phyloP scores from a whole-genome alignment of 2,797 vertebrate species.

The Phyllotis vaccarum region DNA sequence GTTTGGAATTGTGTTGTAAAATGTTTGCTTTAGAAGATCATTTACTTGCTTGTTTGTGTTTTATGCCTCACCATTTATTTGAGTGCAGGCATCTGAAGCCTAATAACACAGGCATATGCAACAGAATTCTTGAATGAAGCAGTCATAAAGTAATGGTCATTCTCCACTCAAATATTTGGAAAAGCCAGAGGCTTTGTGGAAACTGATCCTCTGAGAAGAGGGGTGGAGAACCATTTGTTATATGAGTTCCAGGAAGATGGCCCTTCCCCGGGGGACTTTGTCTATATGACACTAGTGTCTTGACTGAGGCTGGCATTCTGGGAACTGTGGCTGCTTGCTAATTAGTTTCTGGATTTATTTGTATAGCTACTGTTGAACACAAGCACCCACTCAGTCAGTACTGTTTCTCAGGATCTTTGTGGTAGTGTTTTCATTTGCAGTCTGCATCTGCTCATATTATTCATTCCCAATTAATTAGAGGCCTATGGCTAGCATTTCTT shows the following conservation, averaged over 20 bases:
- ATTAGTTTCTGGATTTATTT: conserved; percentile 39
- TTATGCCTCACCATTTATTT: conserved; percentile 46
- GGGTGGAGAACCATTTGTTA: conserved; percentile 21
- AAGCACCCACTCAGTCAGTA: conserved; percentile 6
- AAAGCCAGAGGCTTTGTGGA: conserved; percentile 12
- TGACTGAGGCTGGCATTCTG: conserved; percentile 38
- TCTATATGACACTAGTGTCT: neutral
- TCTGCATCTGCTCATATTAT: conserved; percentile 11
- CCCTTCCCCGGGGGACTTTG: neutral
- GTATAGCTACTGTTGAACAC: neutral
- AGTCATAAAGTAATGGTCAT: neutral
- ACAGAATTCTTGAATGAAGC: conserved; percentile 19
- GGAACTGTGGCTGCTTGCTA: conserved; percentile 21
- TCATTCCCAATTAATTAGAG: conserved; percentile 14
- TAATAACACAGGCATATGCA: neutral
- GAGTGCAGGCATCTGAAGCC: conserved; percentile 4
- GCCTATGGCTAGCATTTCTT: neutral
- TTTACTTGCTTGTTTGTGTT: neutral
- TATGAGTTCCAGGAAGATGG: neutral
- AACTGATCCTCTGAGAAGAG: conserved; percentile 21
- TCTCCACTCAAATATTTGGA: neutral
- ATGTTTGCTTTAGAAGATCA: conserved; percentile 14
- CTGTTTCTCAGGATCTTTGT: conserved; percentile 30
- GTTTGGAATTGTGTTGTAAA: conserved; percentile 27
- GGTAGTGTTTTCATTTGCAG: neutral